Evolutionary conservation across 2,113 vertebrate genomes (phyloP).

Genomic region (Sorex araneus): DNA sequence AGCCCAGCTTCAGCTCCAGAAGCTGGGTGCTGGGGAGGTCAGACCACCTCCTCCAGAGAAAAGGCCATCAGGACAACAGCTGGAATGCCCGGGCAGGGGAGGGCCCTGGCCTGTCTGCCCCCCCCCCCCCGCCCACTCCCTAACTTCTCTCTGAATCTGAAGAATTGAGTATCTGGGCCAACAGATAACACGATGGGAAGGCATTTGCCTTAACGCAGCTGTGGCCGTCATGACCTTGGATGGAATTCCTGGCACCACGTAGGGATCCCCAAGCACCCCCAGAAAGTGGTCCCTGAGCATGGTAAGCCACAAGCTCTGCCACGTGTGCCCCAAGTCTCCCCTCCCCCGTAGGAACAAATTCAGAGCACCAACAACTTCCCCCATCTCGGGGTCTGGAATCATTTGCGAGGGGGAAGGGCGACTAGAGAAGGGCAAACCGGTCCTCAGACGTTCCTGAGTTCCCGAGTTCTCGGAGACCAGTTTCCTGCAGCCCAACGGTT

Average conservation of each 20-base stretch:
- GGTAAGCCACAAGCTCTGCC: too few relatives aligned
- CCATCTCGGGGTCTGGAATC: neutral
- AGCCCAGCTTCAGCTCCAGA: neutral
- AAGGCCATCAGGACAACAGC: neutral
- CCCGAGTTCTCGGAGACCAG: constrained; percentile 40
- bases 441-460: constrained; percentile 59
- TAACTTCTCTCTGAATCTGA: neutral
- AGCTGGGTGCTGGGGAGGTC: neutral
- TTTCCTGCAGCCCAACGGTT: constrained; percentile 46
- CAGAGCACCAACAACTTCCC: neutral
- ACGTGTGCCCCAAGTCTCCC: too few relatives aligned
- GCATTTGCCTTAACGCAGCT: too few relatives aligned
- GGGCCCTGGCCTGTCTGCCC: neutral
- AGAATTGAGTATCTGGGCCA: neutral
- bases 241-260: too few relatives aligned
- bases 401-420: neutral
- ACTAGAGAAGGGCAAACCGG: constrained; percentile 11
- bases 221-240: too few relatives aligned
- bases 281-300: too few relatives aligned
- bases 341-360: neutral
- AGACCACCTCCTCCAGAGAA: neutral
- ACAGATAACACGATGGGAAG: too few relatives aligned
- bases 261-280: too few relatives aligned
- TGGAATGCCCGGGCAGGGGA: neutral
- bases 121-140: neutral